These are phyloP conservation scores for Bradypus variegatus DNA, from an alignment of 2,797 vertebrate species.

Conservation along the genomic window DNA sequence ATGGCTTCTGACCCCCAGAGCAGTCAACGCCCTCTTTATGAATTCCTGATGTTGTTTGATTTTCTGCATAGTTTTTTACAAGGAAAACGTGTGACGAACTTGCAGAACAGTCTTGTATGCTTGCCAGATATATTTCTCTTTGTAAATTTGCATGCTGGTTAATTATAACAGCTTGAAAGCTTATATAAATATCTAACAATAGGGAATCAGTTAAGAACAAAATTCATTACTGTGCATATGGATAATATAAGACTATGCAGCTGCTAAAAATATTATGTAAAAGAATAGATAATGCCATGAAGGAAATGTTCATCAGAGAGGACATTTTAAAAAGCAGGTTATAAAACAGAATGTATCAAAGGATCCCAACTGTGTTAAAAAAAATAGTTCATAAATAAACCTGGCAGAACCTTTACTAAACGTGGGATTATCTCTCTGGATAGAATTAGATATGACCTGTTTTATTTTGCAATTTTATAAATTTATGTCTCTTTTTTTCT, in stretches of 20 bases:
- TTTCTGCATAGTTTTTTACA: neutral
- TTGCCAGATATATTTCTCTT: conserved; percentile 40
- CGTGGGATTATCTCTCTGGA: neutral
- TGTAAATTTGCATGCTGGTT: conserved; percentile 39
- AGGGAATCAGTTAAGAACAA: conserved; percentile 45
- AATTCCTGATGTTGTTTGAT: neutral
- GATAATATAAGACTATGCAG: neutral
- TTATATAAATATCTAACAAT: conserved; percentile 55
- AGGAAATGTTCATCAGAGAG: conserved; percentile 12
- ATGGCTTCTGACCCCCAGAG: neutral
- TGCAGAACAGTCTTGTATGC: conserved; percentile 22
- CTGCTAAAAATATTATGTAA: conserved; percentile 20
- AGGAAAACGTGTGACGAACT: neutral
- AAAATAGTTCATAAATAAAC: neutral
- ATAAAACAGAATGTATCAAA: conserved; percentile 32
- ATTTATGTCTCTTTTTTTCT: neutral
- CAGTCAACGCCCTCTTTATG: neutral
- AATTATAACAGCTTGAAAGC: conserved; percentile 54
- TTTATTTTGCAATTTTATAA: neutral
- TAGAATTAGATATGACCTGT: neutral
- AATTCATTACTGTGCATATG: conserved; percentile 44
- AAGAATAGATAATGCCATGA: neutral
- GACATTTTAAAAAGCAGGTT: conserved; percentile 29
- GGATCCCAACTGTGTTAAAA: neutral
- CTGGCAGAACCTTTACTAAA: neutral